These are phyloP conservation scores for Tenebrosternarchus preto DNA, from an alignment of 2,113 vertebrate species.

Conservation along the genomic window DNA sequence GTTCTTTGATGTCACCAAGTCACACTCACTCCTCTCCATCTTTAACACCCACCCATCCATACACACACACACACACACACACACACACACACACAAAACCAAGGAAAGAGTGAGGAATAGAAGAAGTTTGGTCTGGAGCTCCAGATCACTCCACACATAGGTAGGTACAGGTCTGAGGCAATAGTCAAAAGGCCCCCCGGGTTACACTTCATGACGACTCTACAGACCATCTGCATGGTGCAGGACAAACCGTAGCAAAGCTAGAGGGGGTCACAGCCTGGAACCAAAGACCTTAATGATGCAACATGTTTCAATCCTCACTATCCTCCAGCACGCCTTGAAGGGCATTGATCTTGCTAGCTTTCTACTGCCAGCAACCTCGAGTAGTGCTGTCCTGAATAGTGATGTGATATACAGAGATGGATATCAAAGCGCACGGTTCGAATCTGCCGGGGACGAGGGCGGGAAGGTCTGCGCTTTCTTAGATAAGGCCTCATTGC, in stretches of 20 bases:
- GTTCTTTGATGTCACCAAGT: constrained; percentile 57
- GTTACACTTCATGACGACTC: background rate
- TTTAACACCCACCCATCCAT: constrained; percentile 30
- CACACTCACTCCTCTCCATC: constrained; percentile 50
- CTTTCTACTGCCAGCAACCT: background rate
- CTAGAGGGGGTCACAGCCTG: constrained; percentile 16
- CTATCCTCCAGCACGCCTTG: constrained; percentile 19
- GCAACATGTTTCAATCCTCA: constrained; percentile 19
- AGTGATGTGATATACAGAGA: constrained; percentile 28
- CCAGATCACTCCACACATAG: background rate
- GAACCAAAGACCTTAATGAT: constrained; percentile 34
- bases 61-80: constrained; percentile 1
- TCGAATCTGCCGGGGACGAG: constrained; percentile 6
- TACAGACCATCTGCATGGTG: constrained; percentile 10
- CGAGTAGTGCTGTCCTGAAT: constrained; percentile 4
- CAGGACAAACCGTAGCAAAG: background rate
- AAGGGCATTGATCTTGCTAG: background rate
- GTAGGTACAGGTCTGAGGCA: background rate
- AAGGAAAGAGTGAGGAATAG: background rate
- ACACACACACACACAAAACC: constrained; percentile 29
- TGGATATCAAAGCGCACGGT: background rate
- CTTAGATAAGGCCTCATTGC: constrained; percentile 20
- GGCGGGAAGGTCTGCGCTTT: constrained; percentile 10
- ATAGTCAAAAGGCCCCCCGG: background rate
- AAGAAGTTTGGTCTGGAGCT: background rate